Base-by-base conservation (phyloP, 1,140 invertebrate genomes). In the Drosophila albomicans region DNA sequence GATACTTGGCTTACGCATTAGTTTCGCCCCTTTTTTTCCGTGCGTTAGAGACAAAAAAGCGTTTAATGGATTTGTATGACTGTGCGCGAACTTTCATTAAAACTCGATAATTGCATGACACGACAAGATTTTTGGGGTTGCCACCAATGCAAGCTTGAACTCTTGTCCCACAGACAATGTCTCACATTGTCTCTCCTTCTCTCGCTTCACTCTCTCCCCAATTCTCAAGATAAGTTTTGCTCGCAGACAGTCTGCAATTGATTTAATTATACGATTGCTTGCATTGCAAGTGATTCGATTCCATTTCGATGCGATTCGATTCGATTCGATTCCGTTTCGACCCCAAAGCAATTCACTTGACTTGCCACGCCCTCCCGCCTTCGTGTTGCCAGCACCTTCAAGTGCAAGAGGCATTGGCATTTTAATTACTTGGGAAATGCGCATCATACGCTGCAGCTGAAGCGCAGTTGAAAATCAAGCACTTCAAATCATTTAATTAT, bases 101-200 rank as follows among this genome's bases (percentile, higher is more conserved):
- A 87, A 89, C 74, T 88, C 77, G 74, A 88, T 88, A 88, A 88
- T 89, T 89, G 84, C 84, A 84, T 88, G 84, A 88, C 85, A 82
- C 68, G 72, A 84, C 84, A 86, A 75, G 82, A 80, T 87, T 79
- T 75, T 57, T 15, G 52, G 52, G 49, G 16, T 6, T 57, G 43
- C 32, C 52, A 45, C 48, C 57, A 65, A 38, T 46, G 64, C 54
- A 64, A 25, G 20, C 20, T 25, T 25, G 0, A 25, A 67, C 70
- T 80, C 62, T 77, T 64, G 51, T 48, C 41, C 11, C n/a, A 25
- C 41, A 43, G 41, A 43, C 41, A 43, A 43, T 43, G 41, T 43
- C 41, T 43, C 11, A 41, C 30, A 32, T 7, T 41, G 38, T n/a
- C 3, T 41, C 64, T 57, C 49, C 16, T 15, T 11, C 32, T 1